Percentiles rank a stretch among this genome's conserved stretches.
These are phyloP conservation scores for Drosophila arizonae DNA, from an alignment of 1,140 invertebrate genomes.

Conservation along the genomic window DNA sequence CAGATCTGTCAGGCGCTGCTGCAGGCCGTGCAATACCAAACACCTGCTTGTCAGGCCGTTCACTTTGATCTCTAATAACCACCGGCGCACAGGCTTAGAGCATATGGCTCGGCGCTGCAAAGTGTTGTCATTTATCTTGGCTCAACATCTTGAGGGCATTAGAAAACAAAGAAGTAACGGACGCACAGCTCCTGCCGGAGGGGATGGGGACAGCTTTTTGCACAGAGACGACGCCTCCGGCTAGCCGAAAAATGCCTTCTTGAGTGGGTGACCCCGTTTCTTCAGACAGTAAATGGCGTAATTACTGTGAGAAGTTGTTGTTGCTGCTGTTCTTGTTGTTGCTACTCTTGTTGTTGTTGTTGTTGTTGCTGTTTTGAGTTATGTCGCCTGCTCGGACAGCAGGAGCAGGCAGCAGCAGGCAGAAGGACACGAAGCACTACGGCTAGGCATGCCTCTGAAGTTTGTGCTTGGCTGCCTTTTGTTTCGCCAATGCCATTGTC, in stretches of 20 bases:
- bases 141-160: conserved; percentile 70
- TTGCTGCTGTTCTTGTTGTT: conserved; percentile 52
- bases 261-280: conserved; percentile 73
- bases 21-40: conserved; percentile 5
- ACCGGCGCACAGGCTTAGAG: conserved; percentile 23
- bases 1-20: conserved; percentile 36
- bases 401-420: neutral
- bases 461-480: conserved; percentile 59
- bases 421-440: conserved; percentile 23
- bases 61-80: conserved; percentile 61
- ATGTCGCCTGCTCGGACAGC: conserved; percentile 57
- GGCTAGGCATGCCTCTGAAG: conserved; percentile 25
- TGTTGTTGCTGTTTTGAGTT: conserved; percentile 68
- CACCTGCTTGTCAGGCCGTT: conserved; percentile 47
- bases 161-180: conserved; percentile 42
- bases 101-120: conserved; percentile 53
- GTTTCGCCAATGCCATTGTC: conserved; percentile 69
- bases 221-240: conserved; percentile 26
- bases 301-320: conserved; percentile 75
- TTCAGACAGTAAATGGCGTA: conserved; percentile 75
- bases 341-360: conserved; percentile 59
- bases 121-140: conserved; percentile 76
- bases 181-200: conserved; percentile 12
- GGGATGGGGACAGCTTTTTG: conserved; percentile 28
- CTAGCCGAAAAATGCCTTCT: conserved; percentile 60